phyloP scores from a whole-genome alignment of 2,888 invertebrate species.

The Thecocarcelia acutangulata region DNA sequence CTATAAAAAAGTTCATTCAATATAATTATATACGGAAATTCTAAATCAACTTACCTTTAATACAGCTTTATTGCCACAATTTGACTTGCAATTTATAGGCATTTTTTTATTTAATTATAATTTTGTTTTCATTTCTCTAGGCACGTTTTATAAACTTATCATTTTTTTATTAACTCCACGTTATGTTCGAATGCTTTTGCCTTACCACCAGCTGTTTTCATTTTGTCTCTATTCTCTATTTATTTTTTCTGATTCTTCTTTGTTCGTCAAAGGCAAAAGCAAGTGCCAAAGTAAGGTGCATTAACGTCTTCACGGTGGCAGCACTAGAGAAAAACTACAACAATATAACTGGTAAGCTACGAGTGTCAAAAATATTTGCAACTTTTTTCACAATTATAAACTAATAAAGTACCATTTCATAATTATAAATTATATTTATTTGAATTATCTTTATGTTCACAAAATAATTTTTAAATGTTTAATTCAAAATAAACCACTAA shows the following conservation, averaged over 20 bases:
- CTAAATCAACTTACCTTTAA: conserved; percentile 84
- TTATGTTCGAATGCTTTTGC: neutral
- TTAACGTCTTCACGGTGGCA: no score
- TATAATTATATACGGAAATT: conserved; percentile 6
- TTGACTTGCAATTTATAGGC: conserved; percentile 86
- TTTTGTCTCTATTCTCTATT: conserved; percentile 30
- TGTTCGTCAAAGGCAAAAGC: conserved; percentile 40
- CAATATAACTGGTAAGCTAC: no score
- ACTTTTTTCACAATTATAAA: no score
- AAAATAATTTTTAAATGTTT: no score
- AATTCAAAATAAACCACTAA: no score
- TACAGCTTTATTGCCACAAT: conserved; percentile 89
- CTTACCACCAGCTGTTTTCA: neutral
- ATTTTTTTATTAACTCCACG: conserved; percentile 3
- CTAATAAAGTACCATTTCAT: no score
- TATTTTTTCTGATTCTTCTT: neutral
- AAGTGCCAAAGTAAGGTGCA: no score
- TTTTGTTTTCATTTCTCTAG: neutral
- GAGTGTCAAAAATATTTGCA: no score
- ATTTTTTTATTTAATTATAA: conserved; percentile 80
- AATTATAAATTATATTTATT: no score
- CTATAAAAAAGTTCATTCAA: conserved; percentile 81
- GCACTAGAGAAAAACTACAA: no score
- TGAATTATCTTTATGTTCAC: no score
- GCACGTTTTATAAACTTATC: neutral